Percentiles rank a stretch among this genome's conserved stretches.
phyloP scores from a whole-genome alignment of 2,113 vertebrate species.

The human region GRCh38 chr11:1996501-1997000 shows the following conservation, averaged over 20 bases:
- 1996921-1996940: background rate
- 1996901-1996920: background rate
- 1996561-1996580: slow-evolving; percentile 40
- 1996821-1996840: slow-evolving; percentile 60
- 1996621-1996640: background rate
- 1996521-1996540: background rate
- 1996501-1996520: slow-evolving; percentile 37
- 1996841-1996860: background rate
- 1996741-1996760: slow-evolving; percentile 46
- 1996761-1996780: slow-evolving; percentile 6
- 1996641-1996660: background rate
- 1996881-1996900: slow-evolving; percentile 56
- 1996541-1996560: slow-evolving; percentile 62
- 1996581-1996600: slow-evolving; percentile 67
- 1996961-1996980: slow-evolving; percentile 57
- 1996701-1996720: slow-evolving; percentile 58
- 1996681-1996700: slow-evolving; percentile 37
- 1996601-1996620: slow-evolving; percentile 37
- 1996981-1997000: slow-evolving; percentile 19
- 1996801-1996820: slow-evolving; percentile 39
- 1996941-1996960: background rate
- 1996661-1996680: slow-evolving; percentile 10
- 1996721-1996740: slow-evolving; percentile 72
- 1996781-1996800: background rate
- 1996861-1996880: slow-evolving; percentile 57